phyloP scores from a whole-genome alignment of 2,888 invertebrate species.

The Lathronympha strigana region DNA sequence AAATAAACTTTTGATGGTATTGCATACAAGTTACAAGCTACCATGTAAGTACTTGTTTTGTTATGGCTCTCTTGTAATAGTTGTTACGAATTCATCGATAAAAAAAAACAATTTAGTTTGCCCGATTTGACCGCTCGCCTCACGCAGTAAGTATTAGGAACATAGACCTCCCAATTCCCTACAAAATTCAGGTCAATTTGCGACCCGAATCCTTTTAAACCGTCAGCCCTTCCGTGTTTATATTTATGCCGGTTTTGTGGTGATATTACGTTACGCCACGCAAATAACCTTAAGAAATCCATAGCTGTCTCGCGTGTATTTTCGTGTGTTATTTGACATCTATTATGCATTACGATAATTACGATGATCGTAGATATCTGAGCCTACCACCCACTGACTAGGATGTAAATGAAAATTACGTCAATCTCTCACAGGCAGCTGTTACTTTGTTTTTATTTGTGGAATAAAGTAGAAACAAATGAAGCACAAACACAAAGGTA shows the following conservation, averaged over 20 bases:
- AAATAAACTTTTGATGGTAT: no score
- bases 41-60: no score
- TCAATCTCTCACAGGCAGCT: no score
- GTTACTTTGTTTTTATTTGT: background rate
- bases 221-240: conserved; percentile 38
- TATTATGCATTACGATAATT: background rate
- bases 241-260: conserved; percentile 26
- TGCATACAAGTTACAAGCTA: no score
- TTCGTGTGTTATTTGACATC: conserved; percentile 3
- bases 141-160: background rate
- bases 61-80: no score
- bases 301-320: conserved; percentile 6
- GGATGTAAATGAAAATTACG: background rate
- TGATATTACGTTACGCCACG: conserved; percentile 17
- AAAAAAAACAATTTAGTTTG: background rate
- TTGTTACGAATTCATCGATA: background rate
- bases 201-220: conserved; percentile 47
- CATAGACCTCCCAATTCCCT: conserved; percentile 46
- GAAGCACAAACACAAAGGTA: no score
- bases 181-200: conserved; percentile 70
- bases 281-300: conserved; percentile 26
- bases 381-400: background rate
- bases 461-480: no score
- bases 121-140: background rate
- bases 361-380: background rate